phyloP scores from a whole-genome alignment of 2,888 invertebrate species.

The Ephialtes manifestator region DNA sequence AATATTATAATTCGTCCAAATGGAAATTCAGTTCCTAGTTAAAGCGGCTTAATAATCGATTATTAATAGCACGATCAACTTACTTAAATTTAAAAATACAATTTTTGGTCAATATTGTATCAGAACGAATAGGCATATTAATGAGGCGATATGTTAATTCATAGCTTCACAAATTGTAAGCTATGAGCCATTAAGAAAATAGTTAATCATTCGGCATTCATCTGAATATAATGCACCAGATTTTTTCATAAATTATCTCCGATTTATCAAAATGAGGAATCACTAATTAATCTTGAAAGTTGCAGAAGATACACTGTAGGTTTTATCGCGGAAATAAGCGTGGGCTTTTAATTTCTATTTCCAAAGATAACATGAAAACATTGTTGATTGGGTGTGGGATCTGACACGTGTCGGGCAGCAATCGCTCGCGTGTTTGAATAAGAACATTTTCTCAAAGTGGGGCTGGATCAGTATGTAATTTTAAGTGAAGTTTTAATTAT shows the following conservation, averaged over 20 bases:
- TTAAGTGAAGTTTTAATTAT: background rate
- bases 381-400: background rate
- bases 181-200: background rate
- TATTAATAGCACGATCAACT: no score
- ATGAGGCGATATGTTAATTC: background rate
- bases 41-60: no score
- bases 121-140: background rate
- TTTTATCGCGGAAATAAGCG: constrained; percentile 10
- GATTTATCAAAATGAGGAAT: background rate
- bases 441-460: background rate
- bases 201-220: background rate
- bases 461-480: constrained; percentile 12
- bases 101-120: background rate
- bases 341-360: constrained; percentile 6
- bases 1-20: no score
- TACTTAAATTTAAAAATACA: background rate
- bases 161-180: no score
- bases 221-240: no score
- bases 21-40: no score
- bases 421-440: constrained; percentile 21
- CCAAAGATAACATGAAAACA: background rate
- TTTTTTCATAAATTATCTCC: background rate
- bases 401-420: constrained; percentile 21
- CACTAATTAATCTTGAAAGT: background rate
- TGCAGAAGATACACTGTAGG: background rate